Percentiles rank a stretch among this genome's conserved stretches.
Conservation (phyloP, 2,888 invertebrate genomes). For the Pseudococcus longispinus region DNA sequence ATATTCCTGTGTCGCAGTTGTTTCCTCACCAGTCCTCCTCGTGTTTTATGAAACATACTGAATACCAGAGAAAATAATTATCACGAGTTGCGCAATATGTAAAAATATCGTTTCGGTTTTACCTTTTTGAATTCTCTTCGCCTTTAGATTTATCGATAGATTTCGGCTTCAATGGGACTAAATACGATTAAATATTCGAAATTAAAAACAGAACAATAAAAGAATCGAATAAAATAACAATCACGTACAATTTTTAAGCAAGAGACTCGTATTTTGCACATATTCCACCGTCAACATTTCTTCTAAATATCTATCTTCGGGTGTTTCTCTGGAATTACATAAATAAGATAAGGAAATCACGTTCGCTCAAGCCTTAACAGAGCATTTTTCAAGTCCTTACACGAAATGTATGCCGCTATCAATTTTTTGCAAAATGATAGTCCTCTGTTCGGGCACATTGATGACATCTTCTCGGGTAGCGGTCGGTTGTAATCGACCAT, state of each 20-base stretch:
- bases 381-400: slow-evolving; percentile 62
- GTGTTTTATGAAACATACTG: slow-evolving; percentile 58
- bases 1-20: slow-evolving; percentile 51
- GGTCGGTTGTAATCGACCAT: slow-evolving; percentile 74
- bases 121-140: slow-evolving; percentile 51
- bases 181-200: not conserved
- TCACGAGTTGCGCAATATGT: not conserved
- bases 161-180: slow-evolving; percentile 50
- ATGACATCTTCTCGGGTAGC: slow-evolving; percentile 74
- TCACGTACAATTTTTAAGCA: slow-evolving; percentile 58
- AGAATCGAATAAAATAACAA: not conserved
- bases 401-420: slow-evolving; percentile 72
- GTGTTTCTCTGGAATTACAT: slow-evolving; percentile 63
- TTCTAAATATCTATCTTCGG: slow-evolving; percentile 61
- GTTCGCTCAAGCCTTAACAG: not conserved
- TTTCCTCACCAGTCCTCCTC: slow-evolving; percentile 47
- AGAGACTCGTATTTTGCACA: slow-evolving; percentile 57
- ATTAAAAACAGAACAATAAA: not conserved
- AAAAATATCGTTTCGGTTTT: not conserved
- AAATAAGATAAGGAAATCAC: slow-evolving; percentile 21
- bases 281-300: slow-evolving; percentile 58
- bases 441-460: slow-evolving; percentile 68
- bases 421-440: slow-evolving; percentile 69
- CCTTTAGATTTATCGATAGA: not conserved
- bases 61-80: slow-evolving; percentile 24